These are phyloP conservation scores for Mesorhabditis spiculigera DNA, from an alignment of 2,888 invertebrate genomes.

Conservation along the genomic window DNA sequence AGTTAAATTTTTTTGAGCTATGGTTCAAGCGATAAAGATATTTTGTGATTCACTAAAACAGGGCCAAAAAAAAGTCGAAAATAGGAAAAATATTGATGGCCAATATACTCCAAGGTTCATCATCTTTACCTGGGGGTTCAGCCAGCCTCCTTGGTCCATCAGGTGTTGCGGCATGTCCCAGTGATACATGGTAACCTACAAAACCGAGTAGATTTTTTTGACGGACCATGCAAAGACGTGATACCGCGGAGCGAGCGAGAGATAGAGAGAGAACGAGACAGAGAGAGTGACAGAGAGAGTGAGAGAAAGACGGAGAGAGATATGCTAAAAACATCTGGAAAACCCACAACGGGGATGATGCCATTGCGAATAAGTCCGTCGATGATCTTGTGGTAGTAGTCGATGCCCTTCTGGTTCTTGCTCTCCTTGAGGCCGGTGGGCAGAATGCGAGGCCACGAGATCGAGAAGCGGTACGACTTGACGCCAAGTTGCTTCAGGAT, in stretches of 20 bases:
- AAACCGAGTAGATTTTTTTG: too few species aligned
- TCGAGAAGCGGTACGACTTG: conserved; percentile 58
- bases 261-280: too few species aligned
- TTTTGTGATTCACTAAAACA: too few species aligned
- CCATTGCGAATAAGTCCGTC: conserved; percentile 68
- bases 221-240: too few species aligned
- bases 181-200: conserved; percentile 30
- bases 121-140: conserved; percentile 32
- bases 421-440: conserved; percentile 70
- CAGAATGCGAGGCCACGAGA: conserved; percentile 73
- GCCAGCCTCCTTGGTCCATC: conserved; percentile 61
- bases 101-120: too few species aligned
- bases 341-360: conserved; percentile 64
- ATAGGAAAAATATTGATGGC: too few species aligned
- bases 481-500: conserved; percentile 65
- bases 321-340: too few species aligned
- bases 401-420: conserved; percentile 71
- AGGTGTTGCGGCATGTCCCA: conserved; percentile 59
- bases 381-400: conserved; percentile 75
- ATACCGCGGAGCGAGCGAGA: too few species aligned
- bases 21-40: too few species aligned
- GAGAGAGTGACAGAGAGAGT: too few species aligned
- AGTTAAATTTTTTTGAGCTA: too few species aligned
- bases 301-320: not conserved
- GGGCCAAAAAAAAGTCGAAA: too few species aligned